Evolutionary conservation across 2,113 vertebrate genomes (phyloP).

Genomic region (Lanius ludovicianus): DNA sequence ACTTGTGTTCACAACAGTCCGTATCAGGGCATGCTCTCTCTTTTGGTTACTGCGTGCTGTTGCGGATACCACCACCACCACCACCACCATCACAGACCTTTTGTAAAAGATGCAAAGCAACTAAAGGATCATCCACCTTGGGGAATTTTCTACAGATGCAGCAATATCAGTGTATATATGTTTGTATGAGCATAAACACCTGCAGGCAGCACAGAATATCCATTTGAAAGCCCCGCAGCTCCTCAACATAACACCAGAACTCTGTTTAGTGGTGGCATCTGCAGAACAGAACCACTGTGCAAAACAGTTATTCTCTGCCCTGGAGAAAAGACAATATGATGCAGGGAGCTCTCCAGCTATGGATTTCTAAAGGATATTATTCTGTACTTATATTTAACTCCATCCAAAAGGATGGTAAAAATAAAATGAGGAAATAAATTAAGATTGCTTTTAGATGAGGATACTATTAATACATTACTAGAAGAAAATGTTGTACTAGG

Average conservation of each 20-base stretch:
- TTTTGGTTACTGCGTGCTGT: not conserved
- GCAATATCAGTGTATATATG: not conserved
- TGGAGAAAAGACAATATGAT: not conserved
- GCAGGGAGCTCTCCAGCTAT: not conserved
- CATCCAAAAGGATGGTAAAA: not conserved
- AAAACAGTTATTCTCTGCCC: not conserved
- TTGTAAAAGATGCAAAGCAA: not conserved
- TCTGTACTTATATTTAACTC: not conserved
- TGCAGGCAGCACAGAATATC: not conserved
- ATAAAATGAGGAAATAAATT: constrained; percentile 4
- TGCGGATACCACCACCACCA: not conserved
- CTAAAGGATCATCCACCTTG: not conserved
- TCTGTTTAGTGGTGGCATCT: not conserved
- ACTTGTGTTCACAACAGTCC: not conserved
- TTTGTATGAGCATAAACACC: not conserved
- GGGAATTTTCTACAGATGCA: not conserved
- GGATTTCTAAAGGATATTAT: not conserved
- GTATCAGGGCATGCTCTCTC: accelerated
- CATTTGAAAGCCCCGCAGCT: not conserved
- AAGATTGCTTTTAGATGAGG: not conserved
- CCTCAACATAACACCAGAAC: not conserved
- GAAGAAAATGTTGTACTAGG: not conserved
- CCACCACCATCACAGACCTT: not conserved
- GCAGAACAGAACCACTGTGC: not conserved
- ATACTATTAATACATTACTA: not conserved